Evolutionary conservation across 2,113 vertebrate species (phyloP).

Genomic region (Trogon surrucura): DNA sequence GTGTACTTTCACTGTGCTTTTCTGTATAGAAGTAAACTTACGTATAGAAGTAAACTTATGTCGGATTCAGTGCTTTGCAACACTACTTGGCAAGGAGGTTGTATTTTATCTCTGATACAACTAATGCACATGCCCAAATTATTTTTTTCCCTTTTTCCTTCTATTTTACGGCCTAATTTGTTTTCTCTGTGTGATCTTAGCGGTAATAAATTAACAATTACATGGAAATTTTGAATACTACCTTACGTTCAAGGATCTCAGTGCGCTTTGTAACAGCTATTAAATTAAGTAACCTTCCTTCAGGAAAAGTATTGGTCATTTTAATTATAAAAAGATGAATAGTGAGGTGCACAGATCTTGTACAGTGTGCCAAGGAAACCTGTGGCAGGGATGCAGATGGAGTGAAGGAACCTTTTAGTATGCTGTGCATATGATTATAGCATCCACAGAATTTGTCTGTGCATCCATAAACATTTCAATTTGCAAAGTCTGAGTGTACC

Average conservation of each 20-base stretch:
- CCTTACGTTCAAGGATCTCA: neutral
- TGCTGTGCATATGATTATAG: accelerated
- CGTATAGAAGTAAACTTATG: neutral
- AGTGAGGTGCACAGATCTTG: neutral
- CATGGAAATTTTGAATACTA: neutral
- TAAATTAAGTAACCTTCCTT: neutral
- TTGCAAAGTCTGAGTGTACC: neutral
- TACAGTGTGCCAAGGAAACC: neutral
- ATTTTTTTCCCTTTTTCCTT: neutral
- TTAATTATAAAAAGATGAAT: neutral
- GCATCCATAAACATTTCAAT: neutral
- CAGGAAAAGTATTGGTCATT: neutral
- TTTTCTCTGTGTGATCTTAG: neutral
- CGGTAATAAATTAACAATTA: neutral
- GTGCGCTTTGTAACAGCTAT: neutral
- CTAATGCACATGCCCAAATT: neutral
- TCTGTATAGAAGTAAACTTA: neutral
- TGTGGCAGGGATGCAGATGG: neutral
- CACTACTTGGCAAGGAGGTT: neutral
- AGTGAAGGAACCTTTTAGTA: neutral
- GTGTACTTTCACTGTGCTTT: neutral
- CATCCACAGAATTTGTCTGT: neutral
- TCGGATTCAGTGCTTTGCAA: neutral
- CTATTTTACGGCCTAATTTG: neutral
- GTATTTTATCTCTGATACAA: neutral